These are phyloP conservation scores for Andrena haemorrhoa DNA, from an alignment of 2,888 invertebrate genomes.

Conservation along the genomic window DNA sequence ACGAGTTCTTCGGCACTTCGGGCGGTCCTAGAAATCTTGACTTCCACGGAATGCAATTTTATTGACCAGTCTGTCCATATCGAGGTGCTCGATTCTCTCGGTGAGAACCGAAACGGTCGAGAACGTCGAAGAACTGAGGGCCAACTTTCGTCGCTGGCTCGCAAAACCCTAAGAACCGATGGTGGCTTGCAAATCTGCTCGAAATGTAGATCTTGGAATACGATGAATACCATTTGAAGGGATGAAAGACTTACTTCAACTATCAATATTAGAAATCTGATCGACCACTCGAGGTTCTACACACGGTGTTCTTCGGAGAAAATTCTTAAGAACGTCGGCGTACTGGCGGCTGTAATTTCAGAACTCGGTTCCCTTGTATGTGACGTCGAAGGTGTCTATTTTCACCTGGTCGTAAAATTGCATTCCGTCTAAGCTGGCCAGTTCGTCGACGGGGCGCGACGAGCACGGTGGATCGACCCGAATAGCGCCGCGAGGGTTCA, in stretches of 20 bases:
- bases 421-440: slow-evolving; percentile 33
- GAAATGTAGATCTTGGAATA: too few species aligned
- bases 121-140: background rate
- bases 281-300: background rate
- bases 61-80: background rate
- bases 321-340: background rate
- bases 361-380: background rate
- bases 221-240: too few species aligned
- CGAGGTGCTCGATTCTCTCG: background rate
- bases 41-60: background rate
- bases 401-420: slow-evolving; percentile 45
- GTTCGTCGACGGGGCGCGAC: slow-evolving; percentile 16
- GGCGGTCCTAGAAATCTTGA: background rate
- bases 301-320: background rate
- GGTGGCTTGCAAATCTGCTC: too few species aligned
- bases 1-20: background rate
- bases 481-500: slow-evolving; percentile 6
- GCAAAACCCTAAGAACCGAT: too few species aligned
- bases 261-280: background rate
- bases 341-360: background rate
- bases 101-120: background rate
- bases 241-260: too few species aligned
- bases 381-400: slow-evolving; percentile 6
- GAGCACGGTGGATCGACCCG: slow-evolving; percentile 27
- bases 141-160: background rate